Evolutionary conservation across 2,797 vertebrate genomes (phyloP).

Genomic region (Bufotes viridis): DNA sequence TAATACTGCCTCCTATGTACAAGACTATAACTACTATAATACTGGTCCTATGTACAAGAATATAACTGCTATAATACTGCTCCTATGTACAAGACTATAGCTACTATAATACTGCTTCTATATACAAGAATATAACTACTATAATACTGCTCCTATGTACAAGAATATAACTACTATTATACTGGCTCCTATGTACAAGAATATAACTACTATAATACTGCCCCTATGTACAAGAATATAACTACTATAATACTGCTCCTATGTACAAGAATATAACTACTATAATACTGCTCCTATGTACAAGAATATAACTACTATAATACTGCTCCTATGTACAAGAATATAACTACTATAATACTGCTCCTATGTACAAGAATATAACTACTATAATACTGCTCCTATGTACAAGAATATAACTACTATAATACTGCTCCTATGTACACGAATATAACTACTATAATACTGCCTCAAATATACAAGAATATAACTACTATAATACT

Average conservation of each 20-base stretch:
- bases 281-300: not conserved
- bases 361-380: not conserved
- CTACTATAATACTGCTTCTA: not conserved
- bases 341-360: not conserved
- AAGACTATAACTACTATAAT: not conserved
- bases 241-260: not conserved
- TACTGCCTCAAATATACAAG: not conserved
- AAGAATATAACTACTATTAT: not conserved
- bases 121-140: slow-evolving; percentile 2
- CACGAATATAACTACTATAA: not conserved
- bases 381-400: slow-evolving; percentile 3
- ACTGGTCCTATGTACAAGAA: too few species aligned
- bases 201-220: slow-evolving; percentile 4
- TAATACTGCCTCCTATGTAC: not conserved
- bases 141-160: not conserved
- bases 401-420: slow-evolving; percentile 9
- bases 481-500: not conserved
- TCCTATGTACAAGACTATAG: not conserved
- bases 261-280: slow-evolving; percentile 8
- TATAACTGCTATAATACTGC: too few species aligned
- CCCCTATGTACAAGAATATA: not conserved
- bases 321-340: not conserved
- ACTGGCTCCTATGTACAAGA: not conserved
- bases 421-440: not conserved
- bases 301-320: slow-evolving; percentile 13